Base-by-base conservation (phyloP, 1,140 invertebrate genomes). In the Drosophila sturtevanti region DNA sequence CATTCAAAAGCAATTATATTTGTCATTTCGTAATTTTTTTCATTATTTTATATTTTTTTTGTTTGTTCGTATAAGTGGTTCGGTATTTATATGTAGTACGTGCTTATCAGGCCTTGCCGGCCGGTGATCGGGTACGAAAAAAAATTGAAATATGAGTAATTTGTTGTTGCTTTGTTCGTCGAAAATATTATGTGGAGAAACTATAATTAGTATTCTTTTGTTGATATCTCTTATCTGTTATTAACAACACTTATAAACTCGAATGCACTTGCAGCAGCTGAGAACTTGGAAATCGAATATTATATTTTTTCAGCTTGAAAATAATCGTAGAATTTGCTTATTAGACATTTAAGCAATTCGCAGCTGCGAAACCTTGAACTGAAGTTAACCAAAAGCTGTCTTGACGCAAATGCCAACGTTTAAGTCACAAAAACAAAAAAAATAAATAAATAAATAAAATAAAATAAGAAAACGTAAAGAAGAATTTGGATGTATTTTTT, bases 101-200 rank as follows among this genome's bases (percentile, higher is more conserved):
- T 71, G 79, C 79, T 84, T 89, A 89, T 89, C 85, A 79, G 67
- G 41, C 41, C 65, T 75, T 64, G 67, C 84, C 84, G 84, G 84
- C 77, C 77, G 79, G 80, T 74, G 64, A 80, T 74, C 74, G 77
- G 51, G 52, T 67, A 66, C n/a, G 21, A 66, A 38, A 60, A 54
- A 68, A 27, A 63, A 24, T 37, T 38, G 24, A 22, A 37, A 51
- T 38, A 24, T 51, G 38, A 75, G 22, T 56, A 55, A 63, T 34
- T 65, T 59, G 60, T 69, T 79, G 61, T 77, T 75, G 62, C 54
- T 63, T 56, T 54, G 63, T 48, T 71, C 60, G 60, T 61, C 70
- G 68, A 63, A 65, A 62, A 54, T 85, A 85, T 56, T 31, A 6
- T 31, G 27, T 31, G 27, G 27, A 31, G 27, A 31, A 31, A 31